A percentile compares a stretch with the other conserved stretches of the same genome.
phyloP scores from a whole-genome alignment of 2,797 vertebrate species.

The Perodicticus potto region DNA sequence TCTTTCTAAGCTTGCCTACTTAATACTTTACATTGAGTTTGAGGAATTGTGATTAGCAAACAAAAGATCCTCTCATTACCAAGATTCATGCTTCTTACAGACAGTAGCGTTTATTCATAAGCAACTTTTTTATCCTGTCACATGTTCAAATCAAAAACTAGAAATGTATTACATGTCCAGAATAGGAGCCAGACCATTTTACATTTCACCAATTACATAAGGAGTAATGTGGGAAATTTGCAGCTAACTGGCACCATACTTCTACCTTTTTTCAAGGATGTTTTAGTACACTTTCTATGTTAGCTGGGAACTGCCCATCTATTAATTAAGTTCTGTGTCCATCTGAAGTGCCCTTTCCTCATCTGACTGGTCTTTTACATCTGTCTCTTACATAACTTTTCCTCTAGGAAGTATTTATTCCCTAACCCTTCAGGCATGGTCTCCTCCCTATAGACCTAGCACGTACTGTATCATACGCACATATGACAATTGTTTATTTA shows the following conservation, averaged over 20 bases:
- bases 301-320: not conserved
- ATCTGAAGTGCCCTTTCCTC: not conserved
- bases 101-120: not conserved
- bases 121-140: not conserved
- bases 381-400: not conserved
- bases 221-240: not conserved
- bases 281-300: not conserved
- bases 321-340: not conserved
- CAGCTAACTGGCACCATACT: not conserved
- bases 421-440: not conserved
- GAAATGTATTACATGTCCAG: not conserved
- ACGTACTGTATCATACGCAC: not conserved
- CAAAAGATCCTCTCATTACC: constrained; percentile 2
- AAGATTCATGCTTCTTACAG: not conserved
- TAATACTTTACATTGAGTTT: not conserved
- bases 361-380: not conserved
- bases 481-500: not conserved
- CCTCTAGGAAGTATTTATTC: not conserved
- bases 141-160: constrained; percentile 8
- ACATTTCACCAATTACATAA: not conserved
- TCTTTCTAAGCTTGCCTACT: not conserved
- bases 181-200: not conserved
- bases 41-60: constrained; percentile 13
- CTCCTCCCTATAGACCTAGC: not conserved
- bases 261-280: not conserved